Conservation (phyloP, 2,113 vertebrate species). For the Lontra canadensis region DNA sequence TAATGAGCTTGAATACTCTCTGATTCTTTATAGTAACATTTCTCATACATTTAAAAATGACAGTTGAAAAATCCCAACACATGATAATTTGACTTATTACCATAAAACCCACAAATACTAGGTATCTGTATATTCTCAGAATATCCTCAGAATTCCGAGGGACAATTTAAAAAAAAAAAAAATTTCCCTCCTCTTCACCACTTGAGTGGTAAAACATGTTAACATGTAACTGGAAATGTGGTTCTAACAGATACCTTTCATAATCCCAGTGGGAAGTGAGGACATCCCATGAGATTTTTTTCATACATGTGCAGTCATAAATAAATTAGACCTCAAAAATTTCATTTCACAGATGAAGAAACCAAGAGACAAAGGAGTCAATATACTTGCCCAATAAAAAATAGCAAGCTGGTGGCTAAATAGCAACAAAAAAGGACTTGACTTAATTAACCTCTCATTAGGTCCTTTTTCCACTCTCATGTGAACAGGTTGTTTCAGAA, state of each 20-base stretch:
- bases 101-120: background rate
- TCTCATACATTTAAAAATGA: background rate
- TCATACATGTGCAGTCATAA: background rate
- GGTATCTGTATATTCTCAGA: background rate
- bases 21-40: background rate
- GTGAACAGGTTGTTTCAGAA: background rate
- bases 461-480: background rate
- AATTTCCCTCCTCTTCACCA: background rate
- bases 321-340: background rate
- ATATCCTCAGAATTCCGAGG: background rate
- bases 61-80: constrained; percentile 21
- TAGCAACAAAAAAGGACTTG: background rate
- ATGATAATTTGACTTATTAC: background rate
- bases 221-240: background rate
- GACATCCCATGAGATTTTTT: background rate
- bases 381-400: background rate
- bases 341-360: background rate
- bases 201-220: background rate
- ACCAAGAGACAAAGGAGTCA: background rate
- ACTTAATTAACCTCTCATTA: background rate
- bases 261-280: background rate
- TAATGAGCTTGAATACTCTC: background rate
- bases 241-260: background rate
- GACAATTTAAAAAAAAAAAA: background rate
- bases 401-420: background rate